Evolutionary conservation across 1,140 invertebrate genomes (phyloP), one percentile per base, ranked within the genome.

Genomic region (Ceratosolen solmsi): DNA sequence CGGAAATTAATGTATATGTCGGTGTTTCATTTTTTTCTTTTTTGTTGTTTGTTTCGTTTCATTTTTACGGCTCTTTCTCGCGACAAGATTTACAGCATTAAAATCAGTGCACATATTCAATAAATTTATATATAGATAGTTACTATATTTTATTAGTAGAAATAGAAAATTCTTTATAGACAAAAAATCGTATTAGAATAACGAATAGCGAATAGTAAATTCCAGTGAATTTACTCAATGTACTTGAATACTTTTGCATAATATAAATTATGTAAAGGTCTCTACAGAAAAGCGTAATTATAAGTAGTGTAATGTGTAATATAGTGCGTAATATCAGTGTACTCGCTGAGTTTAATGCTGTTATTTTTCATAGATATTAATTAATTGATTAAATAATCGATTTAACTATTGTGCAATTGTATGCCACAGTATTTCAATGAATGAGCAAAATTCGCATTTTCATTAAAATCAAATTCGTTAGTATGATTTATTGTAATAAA

Each of bases 1-100:
- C 38, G 74, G 74, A 77, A 77, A 77, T 65, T 77, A 63, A 11
- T 77, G 20, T 65, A 3, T 30, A 77, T 77, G 22, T 51, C 27
- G 46, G 33, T 63, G 15, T 33, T 63, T 33, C 25, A 63, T 63
- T 30, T 63, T 63, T 33, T n/a, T n/a, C n/a, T n/a, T n/a, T n/a
- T n/a, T n/a, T n/a, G n/a, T n/a, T n/a, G n/a, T n/a, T n/a, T n/a
- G n/a, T n/a, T n/a, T n/a, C n/a, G n/a, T n/a, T n/a, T n/a, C n/a
- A n/a, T n/a, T n/a, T n/a, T 63, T 3, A 63, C 30, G 17, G 5
- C 60, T 33, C 60, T 63, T 63, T 27, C n/a, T n/a, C n/a, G n/a
- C 60, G 15, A 33, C 13, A 63, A 63, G 0, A 63, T 63, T 11
- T 60, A 13, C 58, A 60, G 58, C 25, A 2, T 13, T 1, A 9